Evolutionary conservation across 2,797 vertebrate genomes (phyloP), one percentile per base, ranked within the genome.

Genomic region (Cynopterus sphinx): DNA sequence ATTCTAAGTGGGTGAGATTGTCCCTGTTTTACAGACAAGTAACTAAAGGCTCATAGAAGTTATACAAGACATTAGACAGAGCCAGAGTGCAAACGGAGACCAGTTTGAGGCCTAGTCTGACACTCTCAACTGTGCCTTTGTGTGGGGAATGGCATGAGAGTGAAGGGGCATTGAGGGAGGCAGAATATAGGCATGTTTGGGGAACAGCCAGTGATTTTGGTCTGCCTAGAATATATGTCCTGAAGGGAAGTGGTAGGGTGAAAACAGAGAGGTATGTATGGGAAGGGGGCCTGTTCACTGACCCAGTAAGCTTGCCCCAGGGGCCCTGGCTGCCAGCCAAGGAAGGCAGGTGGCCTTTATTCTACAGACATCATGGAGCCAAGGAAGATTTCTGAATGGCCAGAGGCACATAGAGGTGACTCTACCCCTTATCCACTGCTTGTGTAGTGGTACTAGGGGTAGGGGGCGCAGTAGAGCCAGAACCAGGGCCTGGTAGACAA

Each of bases 1-100:
- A 5, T 68, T 67, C 63, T 87, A 74, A 55, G 74, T 63, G 6
- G 55, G 57, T 83, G 53, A 86, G 59, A 83, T 39, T 68, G 86
- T 73, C 41, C 84, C 84, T 93, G 57, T 88, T 86, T 88, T 82
- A 70, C 68, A 84, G 61, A 73, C 81, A 83, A 82, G 87, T 65
- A 91, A 57, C 71, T 85, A 46, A 85, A 96, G 39, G 26, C 57
- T 90, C 94, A 51, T 63, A 83, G 84, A 78, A 17, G 53, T 90
- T 84, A 63, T 13, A 53, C 74, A 87, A 89, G 90, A 79, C 81
- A 26, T 67, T 22, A 55, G 53, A 49, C 96, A 70, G 61, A 91
- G 73, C 55, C 53, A 84, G 70, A 70, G 67, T 8, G 43, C 31
- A 51, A 31, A 73, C 59, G 0, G 0, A 92, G 57, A 83, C 28